Evolutionary conservation across 2,797 vertebrate genomes (phyloP), one percentile per base, ranked within the genome.

Genomic region (Falco columbarius): DNA sequence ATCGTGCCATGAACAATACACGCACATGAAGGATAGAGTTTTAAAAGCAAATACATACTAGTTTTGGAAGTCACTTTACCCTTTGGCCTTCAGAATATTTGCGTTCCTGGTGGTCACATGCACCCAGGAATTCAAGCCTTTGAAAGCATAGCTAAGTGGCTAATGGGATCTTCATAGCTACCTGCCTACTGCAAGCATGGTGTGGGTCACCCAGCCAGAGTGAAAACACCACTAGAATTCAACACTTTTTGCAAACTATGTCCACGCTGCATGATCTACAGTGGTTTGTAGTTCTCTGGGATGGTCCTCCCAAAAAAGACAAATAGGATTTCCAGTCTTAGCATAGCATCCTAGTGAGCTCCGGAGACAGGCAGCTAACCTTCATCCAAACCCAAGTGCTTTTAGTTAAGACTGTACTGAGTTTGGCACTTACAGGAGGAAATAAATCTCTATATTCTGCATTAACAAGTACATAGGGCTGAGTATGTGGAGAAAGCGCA

Each of bases 381-480:
- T 59, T 42, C 3, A 1, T 7, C 63, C 79, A 52, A 68, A 76
- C 14, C 0, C 1, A 3, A n/a, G 10, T 7, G n/a, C 36, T 83
- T 90, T 77, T n/a, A 56, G 65, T 52, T 46, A 36, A 61, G 46
- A 5, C n/a, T 54, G 10, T 18, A 22, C 32, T 6, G 47, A 73
- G 11, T 63, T 47, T 51, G 29, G 65, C 34, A 34, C 24, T 52
- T 67, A 40, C 1, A 65, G 34, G 23, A 34, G 30, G 8, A 81
- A 54, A 61, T n/a, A 77, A 72, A 51, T 7, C 8, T 32, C n/a
- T 34, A 22, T 9, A n/a, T 68, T 80, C 40, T 62, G 6, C 27
- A 26, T 66, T 42, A 49, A 26, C 5, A 63, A n/a, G 22, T 34
- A 51, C 10, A 29, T 3, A n/a, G 19, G 19, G 4, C 46, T 65